Conservation (phyloP, 2,888 invertebrate species). For the Drosophila mercatorum region DNA sequence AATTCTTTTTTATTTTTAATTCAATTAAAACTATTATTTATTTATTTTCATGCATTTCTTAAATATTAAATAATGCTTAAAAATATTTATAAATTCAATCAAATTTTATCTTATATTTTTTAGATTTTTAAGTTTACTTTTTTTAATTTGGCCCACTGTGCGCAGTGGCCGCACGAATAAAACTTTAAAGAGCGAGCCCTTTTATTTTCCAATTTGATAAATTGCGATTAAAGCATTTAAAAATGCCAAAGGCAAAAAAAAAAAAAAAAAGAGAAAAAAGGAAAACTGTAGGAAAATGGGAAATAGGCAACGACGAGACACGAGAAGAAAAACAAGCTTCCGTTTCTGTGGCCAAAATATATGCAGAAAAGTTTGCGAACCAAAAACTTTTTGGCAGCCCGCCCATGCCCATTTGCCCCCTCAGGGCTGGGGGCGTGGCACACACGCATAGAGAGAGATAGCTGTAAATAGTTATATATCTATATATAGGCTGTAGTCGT, state of each 20-base stretch:
- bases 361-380: slow-evolving; percentile 77
- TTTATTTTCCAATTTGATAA: slow-evolving; percentile 76
- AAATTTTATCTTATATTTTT: neutral
- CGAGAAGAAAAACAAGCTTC: slow-evolving; percentile 72
- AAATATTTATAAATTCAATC: neutral
- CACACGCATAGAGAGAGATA: slow-evolving; percentile 30
- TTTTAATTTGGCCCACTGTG: neutral
- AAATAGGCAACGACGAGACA: slow-evolving; percentile 48
- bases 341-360: slow-evolving; percentile 72
- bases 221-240: slow-evolving; percentile 79
- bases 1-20: no score
- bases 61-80: no score
- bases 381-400: slow-evolving; percentile 75
- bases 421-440: slow-evolving; percentile 9
- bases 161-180: neutral
- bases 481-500: slow-evolving; percentile 36
- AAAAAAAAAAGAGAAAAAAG: neutral
- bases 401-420: slow-evolving; percentile 36
- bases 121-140: no score
- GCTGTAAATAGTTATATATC: slow-evolving; percentile 6
- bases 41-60: no score
- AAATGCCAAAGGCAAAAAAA: slow-evolving; percentile 13
- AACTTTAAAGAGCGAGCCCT: slow-evolving; percentile 31
- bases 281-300: slow-evolving; percentile 1
- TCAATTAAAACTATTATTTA: no score